Evolutionary conservation across 2,888 invertebrate species (phyloP).

Genomic region (Limenitis camilla): DNA sequence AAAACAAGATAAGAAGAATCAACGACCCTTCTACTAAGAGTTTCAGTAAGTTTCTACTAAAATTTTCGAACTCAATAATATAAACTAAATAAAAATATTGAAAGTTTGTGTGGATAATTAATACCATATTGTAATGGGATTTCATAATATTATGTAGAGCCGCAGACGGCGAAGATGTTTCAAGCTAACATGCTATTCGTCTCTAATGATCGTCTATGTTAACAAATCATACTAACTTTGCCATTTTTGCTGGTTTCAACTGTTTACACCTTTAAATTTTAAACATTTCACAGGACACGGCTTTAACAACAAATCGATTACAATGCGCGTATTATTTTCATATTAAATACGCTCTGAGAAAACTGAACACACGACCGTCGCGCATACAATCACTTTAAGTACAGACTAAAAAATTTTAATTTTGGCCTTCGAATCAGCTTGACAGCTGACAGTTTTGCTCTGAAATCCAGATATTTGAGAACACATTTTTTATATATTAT

Average conservation of each 20-base stretch:
- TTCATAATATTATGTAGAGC: conserved; percentile 6
- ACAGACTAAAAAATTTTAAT: too few species aligned
- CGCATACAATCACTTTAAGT: not conserved
- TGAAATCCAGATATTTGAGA: too few species aligned
- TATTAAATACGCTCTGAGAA: conserved; percentile 24
- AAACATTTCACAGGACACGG: conserved; percentile 33
- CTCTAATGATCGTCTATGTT: conserved; percentile 11
- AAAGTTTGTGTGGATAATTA: not conserved
- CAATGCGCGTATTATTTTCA: conserved; percentile 32
- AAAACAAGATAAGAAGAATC: too few species aligned
- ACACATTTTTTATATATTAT: too few species aligned
- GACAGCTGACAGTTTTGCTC: too few species aligned
- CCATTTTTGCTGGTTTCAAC: conserved; percentile 45
- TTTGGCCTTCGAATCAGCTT: too few species aligned
- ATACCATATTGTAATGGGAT: not conserved
- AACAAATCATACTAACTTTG: conserved; percentile 50
- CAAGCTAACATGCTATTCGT: conserved; percentile 12
- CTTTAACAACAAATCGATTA: conserved; percentile 28
- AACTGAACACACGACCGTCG: conserved; percentile 25
- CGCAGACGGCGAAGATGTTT: conserved; percentile 10
- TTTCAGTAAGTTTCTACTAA: too few species aligned
- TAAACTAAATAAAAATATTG: not conserved
- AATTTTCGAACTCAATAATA: too few species aligned
- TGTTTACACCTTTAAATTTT: conserved; percentile 25
- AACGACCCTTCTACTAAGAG: too few species aligned